Evolutionary conservation across 2,113 vertebrate species (phyloP).

Genomic region (Pandion haliaetus): DNA sequence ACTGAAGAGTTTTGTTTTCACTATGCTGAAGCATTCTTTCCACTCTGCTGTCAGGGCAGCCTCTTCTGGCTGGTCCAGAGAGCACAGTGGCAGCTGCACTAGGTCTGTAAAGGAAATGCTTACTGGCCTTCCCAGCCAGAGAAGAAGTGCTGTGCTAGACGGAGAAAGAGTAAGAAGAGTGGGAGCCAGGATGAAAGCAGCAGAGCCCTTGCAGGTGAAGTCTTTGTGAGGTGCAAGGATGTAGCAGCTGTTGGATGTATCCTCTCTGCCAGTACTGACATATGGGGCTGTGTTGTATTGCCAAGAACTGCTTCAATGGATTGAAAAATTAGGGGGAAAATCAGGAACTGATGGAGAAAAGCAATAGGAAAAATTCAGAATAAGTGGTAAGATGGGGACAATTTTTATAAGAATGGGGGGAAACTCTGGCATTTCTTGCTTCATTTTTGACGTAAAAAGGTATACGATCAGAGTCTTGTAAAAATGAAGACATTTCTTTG

Average conservation of each 20-base stretch:
- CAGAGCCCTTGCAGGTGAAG: constrained; percentile 75
- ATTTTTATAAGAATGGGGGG: not conserved
- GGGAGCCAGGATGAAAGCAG: constrained; percentile 67
- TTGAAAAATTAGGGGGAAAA: not conserved
- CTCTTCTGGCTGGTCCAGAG: constrained; percentile 71
- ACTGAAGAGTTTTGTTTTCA: constrained; percentile 66
- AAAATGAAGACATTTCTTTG: not conserved
- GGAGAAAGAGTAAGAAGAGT: constrained; percentile 6
- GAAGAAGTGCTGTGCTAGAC: constrained; percentile 18
- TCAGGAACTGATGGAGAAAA: not conserved
- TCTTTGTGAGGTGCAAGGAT: not conserved
- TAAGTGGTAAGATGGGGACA: not conserved
- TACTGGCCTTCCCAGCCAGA: constrained; percentile 18
- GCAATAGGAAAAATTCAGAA: not conserved
- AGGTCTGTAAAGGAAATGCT: not conserved
- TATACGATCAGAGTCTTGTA: not conserved
- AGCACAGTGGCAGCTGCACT: constrained; percentile 27
- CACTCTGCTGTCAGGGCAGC: constrained; percentile 70
- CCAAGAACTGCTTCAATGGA: not conserved
- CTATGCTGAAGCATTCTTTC: constrained; percentile 68
- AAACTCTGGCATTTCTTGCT: not conserved
- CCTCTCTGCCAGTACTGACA: not conserved
- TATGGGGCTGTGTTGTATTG: not conserved
- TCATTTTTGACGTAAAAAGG: not conserved
- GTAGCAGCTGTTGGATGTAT: not conserved